These are phyloP conservation scores for Pseudois nayaur DNA, from an alignment of 2,113 vertebrate species.

Conservation along the genomic window DNA sequence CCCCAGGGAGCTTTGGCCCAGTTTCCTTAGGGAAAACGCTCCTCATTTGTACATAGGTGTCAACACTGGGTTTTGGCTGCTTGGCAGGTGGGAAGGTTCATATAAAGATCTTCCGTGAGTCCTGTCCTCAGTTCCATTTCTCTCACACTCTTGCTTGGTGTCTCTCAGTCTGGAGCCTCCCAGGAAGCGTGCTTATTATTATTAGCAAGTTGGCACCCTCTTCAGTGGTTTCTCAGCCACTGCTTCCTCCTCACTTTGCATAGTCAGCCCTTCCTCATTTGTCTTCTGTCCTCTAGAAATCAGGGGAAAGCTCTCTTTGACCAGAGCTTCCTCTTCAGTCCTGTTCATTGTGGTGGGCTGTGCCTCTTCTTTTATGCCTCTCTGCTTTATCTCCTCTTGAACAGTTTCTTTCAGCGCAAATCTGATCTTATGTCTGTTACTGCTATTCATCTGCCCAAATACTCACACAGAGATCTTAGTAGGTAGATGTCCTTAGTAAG, in stretches of 20 bases:
- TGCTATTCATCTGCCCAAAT: neutral
- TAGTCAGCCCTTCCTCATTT: too few relatives aligned
- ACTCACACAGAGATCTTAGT: neutral
- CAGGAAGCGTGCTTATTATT: neutral
- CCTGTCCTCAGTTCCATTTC: neutral
- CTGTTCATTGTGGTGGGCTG: neutral
- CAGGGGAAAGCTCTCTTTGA: neutral
- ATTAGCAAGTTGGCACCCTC: neutral
- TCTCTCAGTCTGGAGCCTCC: neutral
- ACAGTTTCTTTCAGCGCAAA: neutral
- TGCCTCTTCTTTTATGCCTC: neutral
- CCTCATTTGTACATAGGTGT: neutral
- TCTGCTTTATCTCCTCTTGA: neutral
- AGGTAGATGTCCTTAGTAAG: neutral
- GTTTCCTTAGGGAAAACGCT: neutral
- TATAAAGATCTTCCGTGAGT: neutral
- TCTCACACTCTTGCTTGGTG: neutral
- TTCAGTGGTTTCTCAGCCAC: neutral
- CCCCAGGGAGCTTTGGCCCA: neutral
- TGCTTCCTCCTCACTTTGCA: neutral
- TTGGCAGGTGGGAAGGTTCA: neutral
- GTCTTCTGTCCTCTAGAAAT: neutral
- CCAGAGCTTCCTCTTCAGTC: neutral
- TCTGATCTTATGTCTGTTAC: neutral
- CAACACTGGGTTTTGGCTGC: neutral